Evolutionary conservation across 2,797 vertebrate species (phyloP).

Genomic region (Ctenosaura bakeri): DNA sequence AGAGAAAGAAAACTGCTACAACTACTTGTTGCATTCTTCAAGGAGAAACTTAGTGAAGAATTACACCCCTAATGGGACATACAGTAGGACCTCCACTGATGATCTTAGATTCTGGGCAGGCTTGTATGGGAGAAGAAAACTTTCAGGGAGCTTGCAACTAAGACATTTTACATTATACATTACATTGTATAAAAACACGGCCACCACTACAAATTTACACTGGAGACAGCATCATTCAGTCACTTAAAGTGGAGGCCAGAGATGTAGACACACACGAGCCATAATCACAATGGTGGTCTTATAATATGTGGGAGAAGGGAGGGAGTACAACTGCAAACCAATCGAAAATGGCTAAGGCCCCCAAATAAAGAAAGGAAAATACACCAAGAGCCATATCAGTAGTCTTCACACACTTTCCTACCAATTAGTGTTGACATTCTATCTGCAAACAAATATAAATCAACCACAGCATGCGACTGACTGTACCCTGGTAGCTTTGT

Average conservation of each 20-base stretch:
- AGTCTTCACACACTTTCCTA: not conserved
- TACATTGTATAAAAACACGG: not conserved
- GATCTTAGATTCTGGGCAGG: too few species aligned
- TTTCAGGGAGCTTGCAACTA: too few species aligned
- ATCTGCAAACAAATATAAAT: constrained; percentile 25
- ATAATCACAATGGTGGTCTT: not conserved
- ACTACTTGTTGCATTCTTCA: too few species aligned
- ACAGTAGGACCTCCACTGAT: too few species aligned
- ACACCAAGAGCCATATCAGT: not conserved
- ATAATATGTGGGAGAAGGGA: not conserved
- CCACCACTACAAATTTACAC: not conserved
- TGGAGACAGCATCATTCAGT: not conserved
- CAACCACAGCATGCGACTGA: constrained; percentile 18
- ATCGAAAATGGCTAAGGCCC: not conserved
- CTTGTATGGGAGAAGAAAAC: too few species aligned
- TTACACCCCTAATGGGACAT: too few species aligned
- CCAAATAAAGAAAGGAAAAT: not conserved
- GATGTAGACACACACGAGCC: not conserved
- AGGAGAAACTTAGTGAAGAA: too few species aligned
- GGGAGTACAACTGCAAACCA: not conserved
- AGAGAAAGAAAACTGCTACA: too few species aligned
- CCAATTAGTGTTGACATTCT: constrained; percentile 16
- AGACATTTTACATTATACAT: not conserved
- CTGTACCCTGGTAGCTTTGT: not conserved
- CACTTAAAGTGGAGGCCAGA: not conserved